Conservation (phyloP, 2,113 vertebrate species). For the Gallinago jamesoni region DNA sequence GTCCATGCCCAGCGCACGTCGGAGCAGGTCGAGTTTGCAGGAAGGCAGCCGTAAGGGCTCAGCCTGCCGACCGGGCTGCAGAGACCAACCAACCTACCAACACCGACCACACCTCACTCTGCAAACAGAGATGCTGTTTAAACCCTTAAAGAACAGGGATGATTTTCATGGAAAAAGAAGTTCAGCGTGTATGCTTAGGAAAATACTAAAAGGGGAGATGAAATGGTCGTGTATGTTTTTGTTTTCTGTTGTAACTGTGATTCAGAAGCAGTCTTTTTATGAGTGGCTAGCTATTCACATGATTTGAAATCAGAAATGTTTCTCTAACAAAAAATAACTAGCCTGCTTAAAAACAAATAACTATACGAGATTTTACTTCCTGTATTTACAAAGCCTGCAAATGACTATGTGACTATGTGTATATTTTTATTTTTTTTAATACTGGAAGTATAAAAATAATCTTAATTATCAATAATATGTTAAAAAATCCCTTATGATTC, state of each 20-base stretch:
- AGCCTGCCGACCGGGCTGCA: not conserved
- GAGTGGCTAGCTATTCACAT: not conserved
- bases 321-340: not conserved
- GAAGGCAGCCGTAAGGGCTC: not conserved
- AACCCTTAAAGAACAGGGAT: not conserved
- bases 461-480: not conserved
- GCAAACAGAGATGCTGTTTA: not conserved
- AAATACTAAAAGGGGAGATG: not conserved
- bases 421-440: no score
- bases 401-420: not conserved
- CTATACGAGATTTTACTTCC: not conserved
- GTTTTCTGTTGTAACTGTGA: not conserved
- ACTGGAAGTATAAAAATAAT: not conserved
- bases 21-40: rapidly evolving
- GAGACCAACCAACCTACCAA: not conserved
- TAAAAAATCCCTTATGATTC: not conserved
- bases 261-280: not conserved
- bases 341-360: not conserved
- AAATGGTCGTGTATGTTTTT: not conserved
- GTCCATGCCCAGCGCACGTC: rapidly evolving
- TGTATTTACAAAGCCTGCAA: not conserved
- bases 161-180: not conserved
- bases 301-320: not conserved
- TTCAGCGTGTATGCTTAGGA: not conserved
- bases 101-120: not conserved